Percentiles rank a stretch among this genome's conserved stretches.
Evolutionary conservation across 2,113 vertebrate genomes (phyloP).

Genomic region (Cnemophilus loriae): DNA sequence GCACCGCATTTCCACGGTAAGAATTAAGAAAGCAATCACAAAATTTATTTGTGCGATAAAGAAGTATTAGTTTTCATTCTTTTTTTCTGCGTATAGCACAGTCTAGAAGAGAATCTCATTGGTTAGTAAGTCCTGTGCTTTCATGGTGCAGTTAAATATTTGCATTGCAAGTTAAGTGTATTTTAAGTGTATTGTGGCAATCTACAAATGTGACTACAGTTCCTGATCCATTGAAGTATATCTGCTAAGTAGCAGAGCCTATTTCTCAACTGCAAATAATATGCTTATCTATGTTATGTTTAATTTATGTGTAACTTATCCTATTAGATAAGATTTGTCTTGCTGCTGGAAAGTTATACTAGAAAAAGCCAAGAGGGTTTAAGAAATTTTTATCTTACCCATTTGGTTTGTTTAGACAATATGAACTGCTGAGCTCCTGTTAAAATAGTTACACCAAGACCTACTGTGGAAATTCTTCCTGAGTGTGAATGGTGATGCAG

Average conservation of each 20-base stretch:
- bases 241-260: neutral
- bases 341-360: neutral
- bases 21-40: neutral
- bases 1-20: neutral
- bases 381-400: neutral
- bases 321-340: neutral
- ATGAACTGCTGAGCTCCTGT: neutral
- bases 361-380: neutral
- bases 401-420: neutral
- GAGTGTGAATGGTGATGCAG: neutral
- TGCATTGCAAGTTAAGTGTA: neutral
- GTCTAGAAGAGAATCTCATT: neutral
- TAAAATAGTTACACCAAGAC: neutral
- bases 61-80: neutral
- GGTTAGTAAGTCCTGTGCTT: neutral
- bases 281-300: neutral
- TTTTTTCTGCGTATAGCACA: neutral
- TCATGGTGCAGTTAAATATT: neutral
- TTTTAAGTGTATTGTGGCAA: neutral
- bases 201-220: neutral
- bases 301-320: neutral
- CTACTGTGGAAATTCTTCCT: neutral
- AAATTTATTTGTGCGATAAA: neutral
- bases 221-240: neutral
- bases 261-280: neutral